phyloP scores from a whole-genome alignment of 2,797 vertebrate species.

The Helicolenus hilgendorfi region DNA sequence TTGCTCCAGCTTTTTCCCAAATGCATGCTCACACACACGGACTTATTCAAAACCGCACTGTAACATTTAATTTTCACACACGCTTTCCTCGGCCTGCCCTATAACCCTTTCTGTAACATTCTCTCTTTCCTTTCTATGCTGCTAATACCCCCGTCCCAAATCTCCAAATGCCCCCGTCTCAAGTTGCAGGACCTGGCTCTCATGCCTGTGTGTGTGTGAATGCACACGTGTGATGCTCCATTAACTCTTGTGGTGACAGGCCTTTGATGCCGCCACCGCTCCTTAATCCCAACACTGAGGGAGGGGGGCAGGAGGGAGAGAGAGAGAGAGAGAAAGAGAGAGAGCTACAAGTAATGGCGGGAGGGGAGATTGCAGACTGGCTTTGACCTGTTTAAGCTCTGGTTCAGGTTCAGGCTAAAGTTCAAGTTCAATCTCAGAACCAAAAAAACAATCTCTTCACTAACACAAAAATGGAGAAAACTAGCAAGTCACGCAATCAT shows the following conservation, averaged over 20 bases:
- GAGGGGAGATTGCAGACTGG: neutral
- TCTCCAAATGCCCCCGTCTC: constrained; percentile 80
- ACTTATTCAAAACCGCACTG: constrained; percentile 63
- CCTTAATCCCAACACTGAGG: constrained; percentile 77
- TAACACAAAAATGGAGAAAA: neutral
- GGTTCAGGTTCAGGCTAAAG: constrained; percentile 47
- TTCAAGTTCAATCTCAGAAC: constrained; percentile 18
- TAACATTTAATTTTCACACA: constrained; percentile 80
- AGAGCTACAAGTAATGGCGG: constrained; percentile 1
- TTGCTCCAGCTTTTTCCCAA: constrained; percentile 43
- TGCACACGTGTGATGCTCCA: constrained; percentile 83
- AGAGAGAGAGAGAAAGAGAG: neutral
- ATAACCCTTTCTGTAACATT: constrained; percentile 67
- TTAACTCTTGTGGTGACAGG: constrained; percentile 87
- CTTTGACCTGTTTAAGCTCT: constrained; percentile 26
- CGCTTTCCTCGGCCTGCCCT: constrained; percentile 57
- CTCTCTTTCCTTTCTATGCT: constrained; percentile 63
- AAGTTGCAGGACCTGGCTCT: constrained; percentile 80
- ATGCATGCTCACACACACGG: constrained; percentile 46
- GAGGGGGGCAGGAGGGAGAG: neutral
- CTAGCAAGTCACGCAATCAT: neutral
- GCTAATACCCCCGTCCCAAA: constrained; percentile 80
- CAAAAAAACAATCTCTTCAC: neutral
- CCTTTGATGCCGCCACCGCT: constrained; percentile 81
- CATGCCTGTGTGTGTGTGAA: constrained; percentile 51